These are phyloP conservation scores for Psilanteris sp. DNA, from an alignment of 1,140 invertebrate genomes.

Conservation along the genomic window DNA sequence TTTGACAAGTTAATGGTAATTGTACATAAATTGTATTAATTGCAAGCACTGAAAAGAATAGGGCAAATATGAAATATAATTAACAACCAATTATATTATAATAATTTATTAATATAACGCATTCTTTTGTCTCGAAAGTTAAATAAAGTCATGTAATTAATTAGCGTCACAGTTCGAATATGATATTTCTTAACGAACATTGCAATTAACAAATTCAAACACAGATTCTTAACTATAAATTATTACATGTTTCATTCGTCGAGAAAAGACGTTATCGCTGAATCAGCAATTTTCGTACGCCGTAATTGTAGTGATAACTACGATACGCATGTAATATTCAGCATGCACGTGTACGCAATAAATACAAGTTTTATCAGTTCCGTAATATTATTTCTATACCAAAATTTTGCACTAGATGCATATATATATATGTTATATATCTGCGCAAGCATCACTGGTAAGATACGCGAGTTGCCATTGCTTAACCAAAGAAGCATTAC, in stretches of 20 bases:
- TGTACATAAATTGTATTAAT: too few species aligned
- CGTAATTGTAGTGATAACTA: constrained; percentile 53
- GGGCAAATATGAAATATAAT: too few species aligned
- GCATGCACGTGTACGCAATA: constrained; percentile 40
- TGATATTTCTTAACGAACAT: constrained; percentile 14
- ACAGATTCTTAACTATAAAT: constrained; percentile 21
- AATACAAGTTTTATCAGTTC: constrained; percentile 56
- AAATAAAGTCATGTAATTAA: too few species aligned
- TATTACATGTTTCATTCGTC: constrained; percentile 51
- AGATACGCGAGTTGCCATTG: too few species aligned
- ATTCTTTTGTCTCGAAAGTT: too few species aligned
- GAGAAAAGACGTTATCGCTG: constrained; percentile 51
- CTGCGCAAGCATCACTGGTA: neutral
- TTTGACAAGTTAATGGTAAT: too few species aligned
- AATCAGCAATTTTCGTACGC: constrained; percentile 56
- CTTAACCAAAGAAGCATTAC: too few species aligned
- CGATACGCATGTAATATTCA: constrained; percentile 40
- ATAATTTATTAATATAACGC: too few species aligned
- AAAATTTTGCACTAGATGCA: constrained; percentile 44
- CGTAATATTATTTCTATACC: constrained; percentile 47
- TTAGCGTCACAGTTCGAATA: neutral
- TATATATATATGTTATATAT: constrained; percentile 16
- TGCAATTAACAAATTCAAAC: constrained; percentile 15
- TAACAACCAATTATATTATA: too few species aligned
- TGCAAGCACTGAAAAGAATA: too few species aligned